phyloP scores from a whole-genome alignment of 2,888 invertebrate species.

The Synanthedon myopaeformis region DNA sequence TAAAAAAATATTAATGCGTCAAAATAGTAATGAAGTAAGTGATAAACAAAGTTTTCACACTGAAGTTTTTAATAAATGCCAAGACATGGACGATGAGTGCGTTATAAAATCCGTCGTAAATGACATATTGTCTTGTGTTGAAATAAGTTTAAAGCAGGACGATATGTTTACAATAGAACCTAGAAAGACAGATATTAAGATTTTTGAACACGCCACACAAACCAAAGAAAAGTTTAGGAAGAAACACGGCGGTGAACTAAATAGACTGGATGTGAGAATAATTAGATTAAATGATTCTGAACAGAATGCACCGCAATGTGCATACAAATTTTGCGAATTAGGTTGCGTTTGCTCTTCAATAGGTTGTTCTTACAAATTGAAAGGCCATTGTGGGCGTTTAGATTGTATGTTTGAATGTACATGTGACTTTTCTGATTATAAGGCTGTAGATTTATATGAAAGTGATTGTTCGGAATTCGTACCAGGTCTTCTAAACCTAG shows the following conservation, averaged over 20 bases:
- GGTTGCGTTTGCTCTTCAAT: constrained; percentile 78
- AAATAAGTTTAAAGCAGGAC: constrained; percentile 71
- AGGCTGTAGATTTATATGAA: constrained; percentile 26
- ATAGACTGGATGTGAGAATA: constrained; percentile 75
- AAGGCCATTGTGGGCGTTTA: constrained; percentile 72
- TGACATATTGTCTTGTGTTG: constrained; percentile 71
- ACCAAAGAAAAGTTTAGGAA: constrained; percentile 45
- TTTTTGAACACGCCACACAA: constrained; percentile 5
- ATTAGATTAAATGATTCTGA: constrained; percentile 57
- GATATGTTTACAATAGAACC: constrained; percentile 42
- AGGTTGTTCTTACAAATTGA: constrained; percentile 41
- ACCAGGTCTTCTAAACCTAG: constrained; percentile 46
- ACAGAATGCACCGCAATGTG: constrained; percentile 35
- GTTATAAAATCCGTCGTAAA: constrained; percentile 46
- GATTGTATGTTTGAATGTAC: constrained; percentile 72
- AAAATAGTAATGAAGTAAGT: constrained; percentile 11
- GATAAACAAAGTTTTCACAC: constrained; percentile 2
- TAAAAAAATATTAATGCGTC: constrained; percentile 64
- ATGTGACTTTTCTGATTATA: constrained; percentile 45
- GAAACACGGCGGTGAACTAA: constrained; percentile 60
- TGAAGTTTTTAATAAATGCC: constrained; percentile 4
- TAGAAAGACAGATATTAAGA: constrained; percentile 21
- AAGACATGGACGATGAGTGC: constrained; percentile 1
- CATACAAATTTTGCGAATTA: constrained; percentile 67
- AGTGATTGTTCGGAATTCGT: constrained; percentile 25